A percentile compares a stretch with the other conserved stretches of the same genome.
These are phyloP conservation scores for Syritta pipiens DNA, from an alignment of 2,888 invertebrate genomes.

Conservation along the genomic window DNA sequence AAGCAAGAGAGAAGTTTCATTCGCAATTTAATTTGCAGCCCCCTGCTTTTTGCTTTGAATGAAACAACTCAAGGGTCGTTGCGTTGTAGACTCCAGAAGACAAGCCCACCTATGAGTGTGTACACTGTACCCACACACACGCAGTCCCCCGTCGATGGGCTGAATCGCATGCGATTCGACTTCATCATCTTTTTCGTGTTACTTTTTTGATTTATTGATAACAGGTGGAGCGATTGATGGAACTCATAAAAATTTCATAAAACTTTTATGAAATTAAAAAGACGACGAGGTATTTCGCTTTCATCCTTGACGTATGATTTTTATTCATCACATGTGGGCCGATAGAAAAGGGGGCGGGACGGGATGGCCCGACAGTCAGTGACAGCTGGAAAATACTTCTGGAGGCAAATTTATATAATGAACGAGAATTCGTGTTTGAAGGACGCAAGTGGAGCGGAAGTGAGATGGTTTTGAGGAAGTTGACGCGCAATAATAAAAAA, in stretches of 20 bases:
- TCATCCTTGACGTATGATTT: conserved; percentile 37
- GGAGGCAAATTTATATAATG: conserved; percentile 29
- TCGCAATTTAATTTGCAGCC: conserved; percentile 20
- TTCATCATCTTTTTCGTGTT: conserved; percentile 38
- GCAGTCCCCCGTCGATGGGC: not conserved
- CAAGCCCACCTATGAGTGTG: not conserved
- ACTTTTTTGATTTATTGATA: conserved; percentile 60
- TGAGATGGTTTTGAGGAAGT: conserved; percentile 21
- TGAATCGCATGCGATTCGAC: conserved; percentile 24
- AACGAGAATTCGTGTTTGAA: conserved; percentile 23
- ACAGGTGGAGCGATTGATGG: conserved; percentile 62
- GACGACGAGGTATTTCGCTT: conserved; percentile 6
- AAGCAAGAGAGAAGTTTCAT: conserved; percentile 14
- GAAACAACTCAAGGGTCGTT: too few relatives aligned
- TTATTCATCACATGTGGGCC: conserved; percentile 30
- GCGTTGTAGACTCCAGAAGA: not conserved
- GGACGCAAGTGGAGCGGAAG: conserved; percentile 20
- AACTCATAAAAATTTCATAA: conserved; percentile 53
- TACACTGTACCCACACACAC: not conserved
- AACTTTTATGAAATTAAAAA: conserved; percentile 63
- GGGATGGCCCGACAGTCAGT: conserved; percentile 23
- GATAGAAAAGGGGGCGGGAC: not conserved
- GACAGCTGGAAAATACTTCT: conserved; percentile 40
- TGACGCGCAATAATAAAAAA: conserved; percentile 25
- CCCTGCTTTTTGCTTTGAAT: not conserved